These are phyloP conservation scores for Casuarius casuarius DNA, from an alignment of 2,113 vertebrate species.

Conservation along the genomic window DNA sequence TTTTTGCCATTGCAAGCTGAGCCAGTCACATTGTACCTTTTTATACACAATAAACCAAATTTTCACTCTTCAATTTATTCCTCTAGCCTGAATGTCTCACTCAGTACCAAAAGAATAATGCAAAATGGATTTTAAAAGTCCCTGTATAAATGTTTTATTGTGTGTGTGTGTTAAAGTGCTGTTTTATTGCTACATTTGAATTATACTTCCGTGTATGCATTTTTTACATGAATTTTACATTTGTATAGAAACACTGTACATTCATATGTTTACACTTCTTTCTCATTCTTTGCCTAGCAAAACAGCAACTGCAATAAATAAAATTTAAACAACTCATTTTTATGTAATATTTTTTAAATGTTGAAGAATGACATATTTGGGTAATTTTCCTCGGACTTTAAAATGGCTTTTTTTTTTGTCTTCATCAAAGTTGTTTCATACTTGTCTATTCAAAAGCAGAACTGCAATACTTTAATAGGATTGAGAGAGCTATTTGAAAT, in stretches of 20 bases:
- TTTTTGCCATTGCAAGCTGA: constrained; percentile 75
- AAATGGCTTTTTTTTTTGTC: constrained; percentile 51
- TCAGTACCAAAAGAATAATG: constrained; percentile 64
- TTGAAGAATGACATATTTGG: constrained; percentile 87
- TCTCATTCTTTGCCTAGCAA: constrained; percentile 54
- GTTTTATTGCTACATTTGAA: constrained; percentile 64
- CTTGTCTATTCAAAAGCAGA: constrained; percentile 98
- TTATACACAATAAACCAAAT: constrained; percentile 51
- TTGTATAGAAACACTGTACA: constrained; percentile 12
- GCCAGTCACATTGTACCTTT: constrained; percentile 63
- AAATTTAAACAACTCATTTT: constrained; percentile 53
- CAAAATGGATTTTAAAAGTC: constrained; percentile 68
- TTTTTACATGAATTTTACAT: constrained; percentile 52
- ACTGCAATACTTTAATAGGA: constrained; percentile 99
- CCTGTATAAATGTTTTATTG: constrained; percentile 11
- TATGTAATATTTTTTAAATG: constrained; percentile 85
- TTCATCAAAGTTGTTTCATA: constrained; percentile 96
- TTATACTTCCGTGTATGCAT: constrained; percentile 40
- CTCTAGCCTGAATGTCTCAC: constrained; percentile 48
- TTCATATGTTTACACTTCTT: constrained; percentile 14
- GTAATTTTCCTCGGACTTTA: constrained; percentile 89
- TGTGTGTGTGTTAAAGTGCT: constrained; percentile 61
- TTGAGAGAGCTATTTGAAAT: constrained; percentile 98
- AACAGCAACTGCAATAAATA: constrained; percentile 39
- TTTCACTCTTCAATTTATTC: constrained; percentile 49